Conservation (phyloP, 2,113 vertebrate genomes). For the Gambusia holbrooki region DNA sequence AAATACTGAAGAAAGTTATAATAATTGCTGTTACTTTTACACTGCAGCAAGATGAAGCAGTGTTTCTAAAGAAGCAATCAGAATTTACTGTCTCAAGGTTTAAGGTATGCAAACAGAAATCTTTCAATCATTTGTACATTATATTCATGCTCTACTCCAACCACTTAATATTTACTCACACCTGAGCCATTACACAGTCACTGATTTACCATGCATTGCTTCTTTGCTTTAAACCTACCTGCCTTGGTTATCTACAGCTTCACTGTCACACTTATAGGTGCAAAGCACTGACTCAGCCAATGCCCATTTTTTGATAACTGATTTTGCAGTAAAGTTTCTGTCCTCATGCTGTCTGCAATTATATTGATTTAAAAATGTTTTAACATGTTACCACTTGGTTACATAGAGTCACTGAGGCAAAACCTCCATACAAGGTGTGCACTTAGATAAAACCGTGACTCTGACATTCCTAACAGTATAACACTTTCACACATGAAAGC, state of each 20-base stretch:
- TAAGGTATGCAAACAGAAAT: neutral
- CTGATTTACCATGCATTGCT: neutral
- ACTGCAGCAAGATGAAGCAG: neutral
- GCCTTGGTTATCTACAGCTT: constrained; percentile 4
- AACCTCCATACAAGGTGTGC: too few species aligned
- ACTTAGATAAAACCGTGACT: too few species aligned
- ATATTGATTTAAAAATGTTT: neutral
- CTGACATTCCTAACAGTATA: too few species aligned
- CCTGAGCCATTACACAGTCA: neutral
- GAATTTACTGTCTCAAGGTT: neutral
- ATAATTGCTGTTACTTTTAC: neutral
- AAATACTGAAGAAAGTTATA: neutral
- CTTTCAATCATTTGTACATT: neutral
- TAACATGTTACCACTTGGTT: neutral
- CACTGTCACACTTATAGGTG: neutral
- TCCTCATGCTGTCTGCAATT: neutral
- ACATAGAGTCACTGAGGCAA: too few species aligned
- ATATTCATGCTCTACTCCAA: neutral
- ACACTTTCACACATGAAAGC: too few species aligned
- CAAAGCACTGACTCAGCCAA: neutral
- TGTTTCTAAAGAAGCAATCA: neutral
- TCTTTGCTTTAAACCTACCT: neutral
- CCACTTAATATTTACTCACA: neutral
- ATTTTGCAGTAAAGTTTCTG: neutral
- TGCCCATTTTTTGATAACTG: neutral